Evolutionary conservation across 2,113 vertebrate genomes (phyloP).

Genomic region (Embiotoca jacksoni): DNA sequence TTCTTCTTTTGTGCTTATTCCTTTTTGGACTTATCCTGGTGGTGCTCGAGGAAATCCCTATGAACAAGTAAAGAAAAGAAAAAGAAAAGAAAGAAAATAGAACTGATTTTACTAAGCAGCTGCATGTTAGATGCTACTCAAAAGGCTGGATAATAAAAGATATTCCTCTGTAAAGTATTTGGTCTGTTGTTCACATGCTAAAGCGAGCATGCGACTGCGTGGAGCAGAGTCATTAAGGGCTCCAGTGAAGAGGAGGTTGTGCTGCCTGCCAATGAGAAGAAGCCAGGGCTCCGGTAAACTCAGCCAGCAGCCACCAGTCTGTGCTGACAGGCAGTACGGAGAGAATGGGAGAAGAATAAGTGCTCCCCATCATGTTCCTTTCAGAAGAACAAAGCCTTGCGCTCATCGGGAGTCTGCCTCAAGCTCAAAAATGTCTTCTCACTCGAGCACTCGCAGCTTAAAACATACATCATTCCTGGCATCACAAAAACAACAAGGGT

Average conservation of each 20-base stretch:
- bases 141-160: constrained; percentile 3
- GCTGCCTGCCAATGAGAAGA: constrained; percentile 54
- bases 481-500: constrained; percentile 52
- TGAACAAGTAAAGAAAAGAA: background rate
- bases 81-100: background rate
- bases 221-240: background rate
- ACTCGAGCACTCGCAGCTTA: constrained; percentile 58
- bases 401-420: constrained; percentile 64
- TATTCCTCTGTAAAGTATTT: constrained; percentile 1
- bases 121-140: background rate
- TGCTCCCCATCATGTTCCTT: constrained; percentile 74
- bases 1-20: no score
- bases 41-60: no score
- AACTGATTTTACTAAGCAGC: background rate
- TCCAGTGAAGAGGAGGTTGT: constrained; percentile 14
- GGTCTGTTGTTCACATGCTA: background rate
- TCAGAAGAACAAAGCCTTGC: constrained; percentile 74
- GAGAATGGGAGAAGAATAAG: constrained; percentile 61
- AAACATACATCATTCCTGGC: constrained; percentile 74
- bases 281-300: constrained; percentile 28
- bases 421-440: constrained; percentile 62
- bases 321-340: constrained; percentile 54
- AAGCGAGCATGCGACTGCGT: background rate
- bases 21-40: no score
- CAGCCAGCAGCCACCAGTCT: constrained; percentile 35